phyloP scores from a whole-genome alignment of 2,888 invertebrate genomes.

The Xiphydria camelus region DNA sequence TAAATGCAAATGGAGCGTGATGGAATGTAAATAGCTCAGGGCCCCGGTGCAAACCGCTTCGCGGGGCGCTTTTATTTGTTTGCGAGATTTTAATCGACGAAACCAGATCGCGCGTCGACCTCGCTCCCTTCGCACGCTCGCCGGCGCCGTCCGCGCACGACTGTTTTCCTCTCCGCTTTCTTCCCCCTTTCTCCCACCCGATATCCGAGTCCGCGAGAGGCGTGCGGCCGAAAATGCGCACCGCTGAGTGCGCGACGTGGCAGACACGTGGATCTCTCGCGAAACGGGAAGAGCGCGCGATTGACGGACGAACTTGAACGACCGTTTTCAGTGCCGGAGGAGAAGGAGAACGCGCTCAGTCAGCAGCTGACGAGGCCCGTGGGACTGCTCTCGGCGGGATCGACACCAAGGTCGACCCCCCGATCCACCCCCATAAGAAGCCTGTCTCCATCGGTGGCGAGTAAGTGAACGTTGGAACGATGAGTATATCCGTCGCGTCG shows the following conservation, averaged over 20 bases:
- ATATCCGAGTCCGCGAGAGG: no score
- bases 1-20: slow-evolving; percentile 9
- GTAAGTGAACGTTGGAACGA: no score
- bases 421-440: slow-evolving; percentile 72
- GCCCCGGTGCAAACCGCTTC: background rate
- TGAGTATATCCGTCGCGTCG: no score
- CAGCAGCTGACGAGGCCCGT: slow-evolving; percentile 72
- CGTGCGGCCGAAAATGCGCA: no score
- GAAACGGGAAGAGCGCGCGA: no score
- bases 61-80: slow-evolving; percentile 6
- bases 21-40: slow-evolving; percentile 11
- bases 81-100: slow-evolving; percentile 6
- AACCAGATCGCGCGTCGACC: slow-evolving; percentile 8
- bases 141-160: no score
- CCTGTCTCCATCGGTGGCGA: slow-evolving; percentile 64
- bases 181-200: no score
- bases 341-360: slow-evolving; percentile 75
- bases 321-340: slow-evolving; percentile 71
- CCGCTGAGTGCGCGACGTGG: no score
- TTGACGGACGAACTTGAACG: no score
- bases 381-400: slow-evolving; percentile 66
- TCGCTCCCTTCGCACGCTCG: no score
- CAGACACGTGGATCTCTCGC: no score
- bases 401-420: slow-evolving; percentile 71
- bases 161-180: no score